A percentile compares a stretch with the other conserved stretches of the same genome.
Conservation (phyloP, 53 echinoderm and acorn worm species). For the Arbacia lixula region DNA sequence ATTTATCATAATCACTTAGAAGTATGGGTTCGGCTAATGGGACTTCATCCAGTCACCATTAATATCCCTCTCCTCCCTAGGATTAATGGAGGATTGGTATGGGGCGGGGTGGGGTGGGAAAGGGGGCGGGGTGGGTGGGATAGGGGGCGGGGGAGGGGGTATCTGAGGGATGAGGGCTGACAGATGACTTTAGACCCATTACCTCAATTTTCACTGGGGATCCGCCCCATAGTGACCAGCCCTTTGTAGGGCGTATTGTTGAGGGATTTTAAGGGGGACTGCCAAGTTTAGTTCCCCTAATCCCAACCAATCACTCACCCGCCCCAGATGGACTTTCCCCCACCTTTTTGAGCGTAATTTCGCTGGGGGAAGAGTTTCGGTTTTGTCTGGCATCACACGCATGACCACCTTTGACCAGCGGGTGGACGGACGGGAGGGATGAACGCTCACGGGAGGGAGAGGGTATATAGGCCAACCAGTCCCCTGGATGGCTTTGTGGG, state of each 20-base stretch:
- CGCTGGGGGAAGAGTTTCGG: constrained; percentile 39
- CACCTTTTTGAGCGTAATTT: not conserved
- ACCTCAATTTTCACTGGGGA: no score
- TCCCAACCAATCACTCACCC: constrained; percentile 32
- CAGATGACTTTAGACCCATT: no score
- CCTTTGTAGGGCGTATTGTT: constrained; percentile 13
- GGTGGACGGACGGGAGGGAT: constrained; percentile 20
- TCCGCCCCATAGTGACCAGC: no score
- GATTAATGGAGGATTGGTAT: no score
- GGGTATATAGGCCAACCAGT: constrained; percentile 31
- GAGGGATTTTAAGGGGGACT: constrained; percentile 25
- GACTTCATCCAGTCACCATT: no score
- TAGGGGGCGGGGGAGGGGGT: no score
- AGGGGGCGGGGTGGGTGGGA: no score
- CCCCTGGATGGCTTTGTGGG: constrained; percentile 15
- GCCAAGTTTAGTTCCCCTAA: constrained; percentile 36
- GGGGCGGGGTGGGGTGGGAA: no score
- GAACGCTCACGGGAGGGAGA: no score
- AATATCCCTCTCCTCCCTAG: no score
- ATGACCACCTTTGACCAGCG: constrained; percentile 33
- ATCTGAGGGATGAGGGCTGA: no score
- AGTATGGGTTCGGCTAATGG: no score
- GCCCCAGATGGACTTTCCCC: constrained; percentile 21
- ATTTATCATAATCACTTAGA: constrained; percentile 51
- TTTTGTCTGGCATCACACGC: constrained; percentile 20